Evolutionary conservation across 92 coral and sea anemone genomes (phyloP).

Genomic region (Phenganax stokvisi): DNA sequence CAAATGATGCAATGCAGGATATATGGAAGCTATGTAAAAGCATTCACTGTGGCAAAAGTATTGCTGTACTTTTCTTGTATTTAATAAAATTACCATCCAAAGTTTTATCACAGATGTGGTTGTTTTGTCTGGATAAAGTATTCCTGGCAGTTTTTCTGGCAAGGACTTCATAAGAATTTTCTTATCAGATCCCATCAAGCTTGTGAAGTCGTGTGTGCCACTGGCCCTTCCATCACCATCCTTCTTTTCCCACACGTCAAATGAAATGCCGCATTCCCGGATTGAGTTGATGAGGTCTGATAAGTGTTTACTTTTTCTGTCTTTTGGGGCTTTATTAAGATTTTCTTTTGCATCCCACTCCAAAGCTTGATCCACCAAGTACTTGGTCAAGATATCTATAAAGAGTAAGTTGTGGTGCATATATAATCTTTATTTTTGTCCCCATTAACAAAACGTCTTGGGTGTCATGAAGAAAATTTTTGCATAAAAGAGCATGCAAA

Average conservation of each 20-base stretch:
- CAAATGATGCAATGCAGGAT: too few relatives aligned
- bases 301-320: neutral
- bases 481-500: too few relatives aligned
- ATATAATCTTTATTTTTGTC: too few relatives aligned
- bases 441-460: too few relatives aligned
- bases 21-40: too few relatives aligned
- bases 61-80: too few relatives aligned
- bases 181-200: conserved; percentile 30
- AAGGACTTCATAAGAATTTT: conserved; percentile 11
- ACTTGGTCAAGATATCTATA: neutral
- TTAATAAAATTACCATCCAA: too few relatives aligned
- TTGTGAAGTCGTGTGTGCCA: conserved; percentile 29
- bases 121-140: neutral
- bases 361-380: neutral
- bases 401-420: neutral
- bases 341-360: neutral
- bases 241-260: conserved; percentile 5
- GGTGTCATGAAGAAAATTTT: too few relatives aligned
- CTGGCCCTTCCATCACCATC: conserved; percentile 28
- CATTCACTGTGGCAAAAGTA: too few relatives aligned
- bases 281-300: neutral
- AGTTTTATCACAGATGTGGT: neutral
- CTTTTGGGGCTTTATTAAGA: neutral
- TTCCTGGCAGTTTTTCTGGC: neutral
- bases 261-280: conserved; percentile 3